Evolutionary conservation across 2,888 invertebrate species (phyloP).

Genomic region (Lepidocyrtinus sp.): DNA sequence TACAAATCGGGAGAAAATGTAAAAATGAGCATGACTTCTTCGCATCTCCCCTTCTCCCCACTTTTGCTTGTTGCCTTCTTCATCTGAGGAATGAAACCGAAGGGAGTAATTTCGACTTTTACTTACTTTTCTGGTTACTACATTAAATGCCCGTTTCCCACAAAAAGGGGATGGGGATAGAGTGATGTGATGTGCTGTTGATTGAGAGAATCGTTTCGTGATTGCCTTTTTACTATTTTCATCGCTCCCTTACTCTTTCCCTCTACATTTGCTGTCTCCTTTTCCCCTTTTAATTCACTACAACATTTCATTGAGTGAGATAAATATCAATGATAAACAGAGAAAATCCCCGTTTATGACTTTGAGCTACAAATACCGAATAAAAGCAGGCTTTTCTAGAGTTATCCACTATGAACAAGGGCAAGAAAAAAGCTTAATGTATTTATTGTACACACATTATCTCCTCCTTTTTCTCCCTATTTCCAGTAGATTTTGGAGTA

Average conservation of each 20-base stretch:
- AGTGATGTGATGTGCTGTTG: background rate
- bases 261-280: too few species aligned
- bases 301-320: background rate
- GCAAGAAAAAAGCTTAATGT: background rate
- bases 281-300: background rate
- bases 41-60: background rate
- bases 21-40: background rate
- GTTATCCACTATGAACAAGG: background rate
- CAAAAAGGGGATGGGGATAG: background rate
- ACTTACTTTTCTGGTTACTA: background rate
- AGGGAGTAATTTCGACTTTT: background rate
- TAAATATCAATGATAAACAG: background rate
- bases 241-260: too few species aligned
- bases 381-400: background rate
- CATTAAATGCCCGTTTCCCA: background rate
- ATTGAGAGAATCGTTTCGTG: background rate
- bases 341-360: background rate
- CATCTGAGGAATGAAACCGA: background rate
- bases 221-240: background rate
- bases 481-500: conserved; percentile 33
- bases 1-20: background rate
- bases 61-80: background rate
- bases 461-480: conserved; percentile 12
- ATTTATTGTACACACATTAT: conserved; percentile 33
- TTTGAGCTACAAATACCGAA: background rate